Conservation (phyloP, 2,797 vertebrate genomes). For the Molossus alvarezi region DNA sequence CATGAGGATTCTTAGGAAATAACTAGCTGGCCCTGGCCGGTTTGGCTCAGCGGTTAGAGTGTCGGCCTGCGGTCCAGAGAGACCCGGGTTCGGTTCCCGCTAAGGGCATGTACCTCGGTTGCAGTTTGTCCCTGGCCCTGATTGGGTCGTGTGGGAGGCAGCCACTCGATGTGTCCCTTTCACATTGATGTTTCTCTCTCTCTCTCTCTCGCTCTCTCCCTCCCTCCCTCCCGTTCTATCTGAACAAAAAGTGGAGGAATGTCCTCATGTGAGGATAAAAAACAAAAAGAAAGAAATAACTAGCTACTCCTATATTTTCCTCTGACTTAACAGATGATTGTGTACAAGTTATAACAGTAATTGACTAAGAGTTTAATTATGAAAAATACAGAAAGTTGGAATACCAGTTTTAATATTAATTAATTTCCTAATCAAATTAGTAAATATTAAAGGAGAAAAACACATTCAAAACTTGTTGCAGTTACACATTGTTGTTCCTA, state of each 20-base stretch:
- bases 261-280: too few species aligned
- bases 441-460: conserved; percentile 59
- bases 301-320: conserved; percentile 26
- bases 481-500: not conserved
- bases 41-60: too few species aligned
- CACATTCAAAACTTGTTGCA: conserved; percentile 43
- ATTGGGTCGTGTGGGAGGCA: too few species aligned
- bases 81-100: too few species aligned
- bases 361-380: conserved; percentile 13
- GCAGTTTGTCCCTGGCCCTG: too few species aligned
- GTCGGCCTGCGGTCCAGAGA: too few species aligned
- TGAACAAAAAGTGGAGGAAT: too few species aligned
- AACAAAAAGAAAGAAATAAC: not conserved
- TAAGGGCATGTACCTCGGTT: too few species aligned
- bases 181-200: too few species aligned
- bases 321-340: conserved; percentile 59
- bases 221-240: too few species aligned
- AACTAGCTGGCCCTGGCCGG: not conserved
- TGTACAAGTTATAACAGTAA: conserved; percentile 57
- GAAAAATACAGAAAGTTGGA: conserved; percentile 51
- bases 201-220: too few species aligned
- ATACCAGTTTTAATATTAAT: conserved; percentile 60
- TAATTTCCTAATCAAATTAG: conserved; percentile 53
- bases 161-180: too few species aligned
- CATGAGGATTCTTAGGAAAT: conserved; percentile 43